A percentile compares a stretch with the other conserved stretches of the same genome.
Evolutionary conservation across 2,797 vertebrate genomes (phyloP).

Genomic region (Gymnocypris eckloni): DNA sequence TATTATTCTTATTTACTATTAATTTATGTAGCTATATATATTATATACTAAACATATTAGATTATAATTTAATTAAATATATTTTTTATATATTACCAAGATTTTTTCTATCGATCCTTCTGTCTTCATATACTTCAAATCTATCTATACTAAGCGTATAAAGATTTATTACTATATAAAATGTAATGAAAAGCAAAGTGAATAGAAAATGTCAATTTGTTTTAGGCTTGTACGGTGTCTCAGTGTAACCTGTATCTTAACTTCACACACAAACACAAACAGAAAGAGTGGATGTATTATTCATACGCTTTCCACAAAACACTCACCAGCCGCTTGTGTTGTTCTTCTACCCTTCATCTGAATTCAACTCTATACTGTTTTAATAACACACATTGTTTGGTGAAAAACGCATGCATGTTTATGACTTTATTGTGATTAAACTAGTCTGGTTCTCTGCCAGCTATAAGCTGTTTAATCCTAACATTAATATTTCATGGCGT

Average conservation of each 20-base stretch:
- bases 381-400: not conserved
- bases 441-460: not conserved
- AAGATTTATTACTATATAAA: not conserved
- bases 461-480: slow-evolving; percentile 31
- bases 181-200: not conserved
- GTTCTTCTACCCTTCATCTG: slow-evolving; percentile 3
- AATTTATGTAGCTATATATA: too few species aligned
- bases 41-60: too few species aligned
- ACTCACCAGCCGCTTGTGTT: not conserved
- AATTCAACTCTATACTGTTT: not conserved
- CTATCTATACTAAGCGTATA: too few species aligned
- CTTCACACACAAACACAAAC: slow-evolving; percentile 16
- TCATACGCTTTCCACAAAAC: slow-evolving; percentile 41
- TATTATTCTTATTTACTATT: too few species aligned
- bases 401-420: not conserved
- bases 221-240: not conserved
- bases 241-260: not conserved
- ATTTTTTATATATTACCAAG: too few species aligned
- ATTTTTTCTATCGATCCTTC: too few species aligned
- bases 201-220: not conserved
- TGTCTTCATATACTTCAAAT: too few species aligned
- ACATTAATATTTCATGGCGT: slow-evolving; percentile 57
- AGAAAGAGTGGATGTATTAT: slow-evolving; percentile 45
- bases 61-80: too few species aligned
- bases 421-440: slow-evolving; percentile 21